Base-by-base conservation (phyloP, 2,113 vertebrate species). In the Pholis gunnellus region DNA sequence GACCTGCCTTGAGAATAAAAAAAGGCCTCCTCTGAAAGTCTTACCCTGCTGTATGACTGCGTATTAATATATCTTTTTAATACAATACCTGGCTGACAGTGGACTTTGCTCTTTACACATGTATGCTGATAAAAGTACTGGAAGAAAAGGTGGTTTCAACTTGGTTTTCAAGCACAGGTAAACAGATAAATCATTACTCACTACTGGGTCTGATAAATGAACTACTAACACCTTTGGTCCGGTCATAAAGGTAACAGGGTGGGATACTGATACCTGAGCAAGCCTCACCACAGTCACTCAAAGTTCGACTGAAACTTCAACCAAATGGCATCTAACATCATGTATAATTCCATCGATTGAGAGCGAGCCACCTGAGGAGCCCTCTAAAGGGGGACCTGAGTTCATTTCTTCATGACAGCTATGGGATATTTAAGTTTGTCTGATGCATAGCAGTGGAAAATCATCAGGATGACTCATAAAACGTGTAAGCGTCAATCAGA, bases 51-150 rank as follows among this genome's bases (percentile, higher is more conserved):
- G 22, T 56, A 25, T 18, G 36, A 1, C 31, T 36, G 15, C 38
- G 14, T 52, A 17, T 34, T 34, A 34, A 60, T 60, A 60, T 9
- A 34, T 15, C 14, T 36, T 46, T 64, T 57, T 17, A 73, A 70
- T 15, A n/a, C 36, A 59, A 7, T n/a, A 57, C 31, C 3, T 46
- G 50, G 2, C 60, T 78, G 36, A 34, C 25, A 34, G 20, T 27
- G 79, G 68, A 84, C 74, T 84, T 90, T 82, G 75, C 59, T 74
- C 52, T 79, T 54, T 48, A 67, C 31, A 73, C 63, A 13, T 48
- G 4, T 44, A 31, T 0, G 31, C 29, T 36, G 57, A 72, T 84
- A 69, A 79, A 87, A 54, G 25, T 11, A 52, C 4, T 17, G 22
- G 3, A n/a, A 27, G 13, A 25, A 65, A 25, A 18, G 6, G 3